phyloP scores from a whole-genome alignment of 2,888 invertebrate species.

The Limnephilus rhombicus region DNA sequence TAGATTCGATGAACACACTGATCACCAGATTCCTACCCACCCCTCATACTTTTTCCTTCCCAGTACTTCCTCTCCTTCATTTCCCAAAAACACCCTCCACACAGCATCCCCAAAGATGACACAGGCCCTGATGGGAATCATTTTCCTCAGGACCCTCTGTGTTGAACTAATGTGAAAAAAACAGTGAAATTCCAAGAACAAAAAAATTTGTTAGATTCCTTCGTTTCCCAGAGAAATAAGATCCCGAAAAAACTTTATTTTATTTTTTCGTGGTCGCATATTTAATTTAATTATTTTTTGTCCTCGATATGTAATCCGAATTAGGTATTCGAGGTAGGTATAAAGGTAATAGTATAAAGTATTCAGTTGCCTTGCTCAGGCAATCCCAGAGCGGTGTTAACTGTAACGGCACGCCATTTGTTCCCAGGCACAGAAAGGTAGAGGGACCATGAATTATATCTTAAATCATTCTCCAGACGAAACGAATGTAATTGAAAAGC shows the following conservation, averaged over 20 bases:
- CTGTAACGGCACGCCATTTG: constrained; percentile 17
- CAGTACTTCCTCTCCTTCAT: no score
- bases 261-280: no score
- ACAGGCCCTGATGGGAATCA: no score
- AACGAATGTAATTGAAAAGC: constrained; percentile 24
- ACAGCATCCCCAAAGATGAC: no score
- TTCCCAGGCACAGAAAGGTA: constrained; percentile 2
- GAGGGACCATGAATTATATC: constrained; percentile 18
- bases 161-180: no score
- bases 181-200: no score
- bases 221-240: not conserved
- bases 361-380: not conserved
- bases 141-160: no score
- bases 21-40: no score
- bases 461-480: not conserved
- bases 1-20: no score
- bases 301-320: not conserved
- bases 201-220: not conserved
- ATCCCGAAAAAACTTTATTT: not conserved
- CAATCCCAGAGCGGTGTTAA: constrained; percentile 26
- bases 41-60: no score
- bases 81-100: no score
- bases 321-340: not conserved
- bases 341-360: constrained; percentile 1
- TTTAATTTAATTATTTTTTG: not conserved